A percentile compares a stretch with the other conserved stretches of the same genome.
Evolutionary conservation across 1,140 invertebrate genomes (phyloP).

Genomic region (Acromyrmex charruanus): DNA sequence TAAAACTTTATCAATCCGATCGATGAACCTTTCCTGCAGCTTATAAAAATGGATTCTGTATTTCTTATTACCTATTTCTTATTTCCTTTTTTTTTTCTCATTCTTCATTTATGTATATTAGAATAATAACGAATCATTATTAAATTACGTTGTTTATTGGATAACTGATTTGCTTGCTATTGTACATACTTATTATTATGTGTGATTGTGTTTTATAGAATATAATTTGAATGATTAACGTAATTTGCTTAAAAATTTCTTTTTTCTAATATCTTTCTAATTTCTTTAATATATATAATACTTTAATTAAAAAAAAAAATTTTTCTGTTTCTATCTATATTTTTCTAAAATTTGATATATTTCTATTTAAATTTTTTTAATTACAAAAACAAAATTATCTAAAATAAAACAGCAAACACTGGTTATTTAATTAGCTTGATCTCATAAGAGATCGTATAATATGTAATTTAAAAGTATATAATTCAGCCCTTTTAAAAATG

Average conservation of each 20-base stretch:
- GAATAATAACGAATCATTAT: neutral
- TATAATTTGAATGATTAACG: neutral
- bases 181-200: neutral
- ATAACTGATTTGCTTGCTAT: neutral
- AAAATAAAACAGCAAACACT: neutral
- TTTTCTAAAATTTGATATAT: neutral
- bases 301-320: no score
- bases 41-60: neutral
- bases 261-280: no score
- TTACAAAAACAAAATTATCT: neutral
- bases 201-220: neutral
- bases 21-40: neutral
- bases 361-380: neutral
- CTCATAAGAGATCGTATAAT: neutral
- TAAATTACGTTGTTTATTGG: neutral
- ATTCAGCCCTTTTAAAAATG: neutral
- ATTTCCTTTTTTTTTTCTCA: neutral
- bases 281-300: no score
- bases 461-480: neutral
- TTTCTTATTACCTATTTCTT: neutral
- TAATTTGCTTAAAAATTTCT: neutral
- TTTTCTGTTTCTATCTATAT: neutral
- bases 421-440: neutral
- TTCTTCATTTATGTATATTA: neutral
- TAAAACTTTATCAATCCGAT: slow-evolving; percentile 24